These are phyloP conservation scores for Sussaba pulchella DNA, from an alignment of 2,888 invertebrate genomes.

Conservation along the genomic window DNA sequence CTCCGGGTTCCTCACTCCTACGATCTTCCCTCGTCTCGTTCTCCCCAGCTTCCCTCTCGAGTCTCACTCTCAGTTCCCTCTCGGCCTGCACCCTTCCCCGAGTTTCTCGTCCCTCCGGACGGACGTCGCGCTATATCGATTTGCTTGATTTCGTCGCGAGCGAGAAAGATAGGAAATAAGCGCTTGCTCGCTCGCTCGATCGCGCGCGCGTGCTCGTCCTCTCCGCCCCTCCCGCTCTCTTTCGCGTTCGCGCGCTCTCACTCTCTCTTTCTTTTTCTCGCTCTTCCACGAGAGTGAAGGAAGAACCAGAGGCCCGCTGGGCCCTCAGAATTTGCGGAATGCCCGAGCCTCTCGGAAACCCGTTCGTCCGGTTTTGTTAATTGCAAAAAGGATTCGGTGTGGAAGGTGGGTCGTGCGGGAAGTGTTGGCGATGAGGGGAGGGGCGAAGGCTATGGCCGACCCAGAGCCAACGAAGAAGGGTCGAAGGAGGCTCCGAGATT, in stretches of 20 bases:
- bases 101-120: slow-evolving; percentile 36
- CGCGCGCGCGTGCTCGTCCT: slow-evolving; percentile 25
- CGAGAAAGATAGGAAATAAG: slow-evolving; percentile 47
- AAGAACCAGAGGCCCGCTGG: slow-evolving; percentile 40
- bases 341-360: slow-evolving; percentile 80
- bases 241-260: slow-evolving; percentile 9
- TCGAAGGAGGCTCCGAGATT: slow-evolving; percentile 43
- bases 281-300: not conserved
- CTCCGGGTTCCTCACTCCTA: slow-evolving; percentile 73
- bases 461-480: not conserved
- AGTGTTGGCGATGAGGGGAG: slow-evolving; percentile 50
- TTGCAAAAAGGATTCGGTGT: slow-evolving; percentile 82
- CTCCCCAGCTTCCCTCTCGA: slow-evolving; percentile 74
- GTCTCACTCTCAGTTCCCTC: slow-evolving; percentile 66
- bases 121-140: slow-evolving; percentile 70
- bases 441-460: not conserved
- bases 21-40: slow-evolving; percentile 63
- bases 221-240: slow-evolving; percentile 28
- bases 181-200: not conserved
- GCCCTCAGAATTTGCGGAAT: slow-evolving; percentile 83
- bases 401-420: slow-evolving; percentile 68
- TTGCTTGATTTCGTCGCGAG: slow-evolving; percentile 79
- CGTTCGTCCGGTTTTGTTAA: slow-evolving; percentile 83
- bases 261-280: not conserved
- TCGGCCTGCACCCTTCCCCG: slow-evolving; percentile 34